Conservation (phyloP, 2,888 invertebrate species). For the Polietes domitor region DNA sequence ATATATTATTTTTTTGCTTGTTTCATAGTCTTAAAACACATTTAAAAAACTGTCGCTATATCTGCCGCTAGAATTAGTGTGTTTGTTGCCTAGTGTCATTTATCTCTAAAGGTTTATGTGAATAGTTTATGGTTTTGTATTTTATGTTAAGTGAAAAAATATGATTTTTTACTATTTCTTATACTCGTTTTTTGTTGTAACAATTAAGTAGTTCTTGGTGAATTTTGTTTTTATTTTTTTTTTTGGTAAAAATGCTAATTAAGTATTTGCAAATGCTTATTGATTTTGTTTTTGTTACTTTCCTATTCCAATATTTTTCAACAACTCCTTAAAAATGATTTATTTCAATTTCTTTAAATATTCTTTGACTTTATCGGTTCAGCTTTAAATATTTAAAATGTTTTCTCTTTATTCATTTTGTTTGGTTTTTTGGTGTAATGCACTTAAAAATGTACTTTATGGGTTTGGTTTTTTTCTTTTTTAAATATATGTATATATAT, state of each 20-base stretch:
- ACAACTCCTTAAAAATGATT: conserved; percentile 74
- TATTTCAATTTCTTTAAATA: conserved; percentile 25
- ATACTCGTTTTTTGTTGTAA: conserved; percentile 65
- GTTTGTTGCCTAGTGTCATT: too few species aligned
- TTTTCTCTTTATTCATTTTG: conserved; percentile 45
- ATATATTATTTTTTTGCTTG: too few species aligned
- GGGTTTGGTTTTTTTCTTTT: conserved; percentile 53
- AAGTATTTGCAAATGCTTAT: conserved; percentile 70
- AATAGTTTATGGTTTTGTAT: conserved; percentile 3
- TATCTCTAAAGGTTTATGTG: neutral
- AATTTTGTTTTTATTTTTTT: conserved; percentile 29
- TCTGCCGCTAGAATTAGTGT: too few species aligned
- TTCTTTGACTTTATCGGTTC: conserved; percentile 64
- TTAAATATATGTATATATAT: conserved; percentile 22
- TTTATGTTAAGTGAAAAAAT: conserved; percentile 35
- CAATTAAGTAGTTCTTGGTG: conserved; percentile 69
- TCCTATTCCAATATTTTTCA: conserved; percentile 34
- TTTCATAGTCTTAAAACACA: too few species aligned
- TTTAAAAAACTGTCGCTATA: too few species aligned
- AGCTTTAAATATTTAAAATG: conserved; percentile 71
- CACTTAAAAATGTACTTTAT: conserved; percentile 66
- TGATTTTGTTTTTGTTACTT: conserved; percentile 71
- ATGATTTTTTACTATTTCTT: conserved; percentile 45
- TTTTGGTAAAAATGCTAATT: conserved; percentile 57
- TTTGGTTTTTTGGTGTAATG: conserved; percentile 63